A percentile compares a stretch with the other conserved stretches of the same genome.
These are phyloP conservation scores for Musca domestica DNA, from an alignment of 1,140 invertebrate species.

Conservation along the genomic window DNA sequence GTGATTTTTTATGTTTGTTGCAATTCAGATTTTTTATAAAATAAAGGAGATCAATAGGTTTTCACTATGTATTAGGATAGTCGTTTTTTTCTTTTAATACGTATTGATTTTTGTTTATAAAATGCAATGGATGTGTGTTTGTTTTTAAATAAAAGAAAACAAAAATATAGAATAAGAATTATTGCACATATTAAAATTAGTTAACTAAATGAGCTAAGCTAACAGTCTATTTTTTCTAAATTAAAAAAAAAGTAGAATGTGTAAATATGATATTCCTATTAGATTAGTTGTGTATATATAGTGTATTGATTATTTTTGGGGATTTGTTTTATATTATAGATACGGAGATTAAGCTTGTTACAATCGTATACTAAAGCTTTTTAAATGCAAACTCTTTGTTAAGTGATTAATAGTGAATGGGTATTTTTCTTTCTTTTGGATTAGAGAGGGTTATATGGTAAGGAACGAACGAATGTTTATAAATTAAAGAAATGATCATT, in stretches of 20 bases:
- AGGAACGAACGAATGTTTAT: too few relatives aligned
- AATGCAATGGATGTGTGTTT: slow-evolving; percentile 3
- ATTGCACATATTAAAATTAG: slow-evolving; percentile 9
- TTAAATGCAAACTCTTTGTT: slow-evolving; percentile 14
- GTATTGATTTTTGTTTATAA: neutral
- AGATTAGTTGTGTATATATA: too few relatives aligned
- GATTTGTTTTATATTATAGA: neutral
- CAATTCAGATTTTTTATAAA: too few relatives aligned
- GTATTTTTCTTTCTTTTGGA: too few relatives aligned
- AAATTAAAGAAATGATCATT: too few relatives aligned
- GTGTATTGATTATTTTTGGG: neutral
- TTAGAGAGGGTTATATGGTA: too few relatives aligned
- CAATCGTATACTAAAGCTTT: slow-evolving; percentile 15
- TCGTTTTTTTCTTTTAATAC: too few relatives aligned
- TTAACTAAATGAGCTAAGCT: slow-evolving; percentile 5
- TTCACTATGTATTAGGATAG: neutral
- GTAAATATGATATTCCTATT: neutral
- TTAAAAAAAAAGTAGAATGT: neutral
- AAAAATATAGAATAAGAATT: neutral
- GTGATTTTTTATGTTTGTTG: neutral
- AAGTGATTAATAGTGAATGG: too few relatives aligned
- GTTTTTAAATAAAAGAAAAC: neutral
- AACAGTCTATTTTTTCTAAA: slow-evolving; percentile 7
- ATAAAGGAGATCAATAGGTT: slow-evolving; percentile 14
- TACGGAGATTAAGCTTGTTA: slow-evolving; percentile 6